These are phyloP conservation scores for Patella caerulea DNA, from an alignment of 2,888 invertebrate genomes.

Conservation along the genomic window DNA sequence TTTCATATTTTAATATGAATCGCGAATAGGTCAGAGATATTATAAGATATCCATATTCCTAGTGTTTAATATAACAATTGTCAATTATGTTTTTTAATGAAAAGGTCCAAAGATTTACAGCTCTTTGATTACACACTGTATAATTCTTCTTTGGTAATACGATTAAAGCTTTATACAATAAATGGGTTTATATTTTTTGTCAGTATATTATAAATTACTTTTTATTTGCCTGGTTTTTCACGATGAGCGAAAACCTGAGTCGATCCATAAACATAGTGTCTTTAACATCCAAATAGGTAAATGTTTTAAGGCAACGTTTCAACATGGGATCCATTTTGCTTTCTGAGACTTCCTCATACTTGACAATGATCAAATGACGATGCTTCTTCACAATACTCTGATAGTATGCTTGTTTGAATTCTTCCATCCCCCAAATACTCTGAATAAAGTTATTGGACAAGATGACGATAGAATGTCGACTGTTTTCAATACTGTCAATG, in stretches of 20 bases:
- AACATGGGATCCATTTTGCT: constrained; percentile 89
- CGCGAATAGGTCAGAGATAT: too few species aligned
- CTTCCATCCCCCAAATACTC: constrained; percentile 91
- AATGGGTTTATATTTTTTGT: too few species aligned
- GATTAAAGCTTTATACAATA: too few species aligned
- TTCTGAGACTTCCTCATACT: constrained; percentile 86
- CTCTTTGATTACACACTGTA: too few species aligned
- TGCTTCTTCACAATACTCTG: constrained; percentile 82
- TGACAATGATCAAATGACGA: constrained; percentile 84
- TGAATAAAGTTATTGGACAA: constrained; percentile 90
- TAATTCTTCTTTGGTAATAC: too few species aligned
- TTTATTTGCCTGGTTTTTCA: background rate
- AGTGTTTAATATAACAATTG: too few species aligned
- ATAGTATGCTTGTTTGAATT: constrained; percentile 89
- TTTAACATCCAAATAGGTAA: constrained; percentile 87
- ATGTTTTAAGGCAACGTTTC: constrained; percentile 87
- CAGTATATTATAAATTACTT: too few species aligned
- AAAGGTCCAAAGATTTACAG: too few species aligned
- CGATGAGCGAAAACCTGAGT: constrained; percentile 85
- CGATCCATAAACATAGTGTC: constrained; percentile 95
- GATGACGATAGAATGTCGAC: constrained; percentile 87
- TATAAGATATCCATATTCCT: too few species aligned
- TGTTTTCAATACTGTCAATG: constrained; percentile 87
- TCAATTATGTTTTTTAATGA: too few species aligned
- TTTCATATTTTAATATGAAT: too few species aligned